Percentiles rank a stretch among this genome's conserved stretches.
These are phyloP conservation scores for Epinotia ramella DNA, from an alignment of 2,888 invertebrate species.

Conservation along the genomic window DNA sequence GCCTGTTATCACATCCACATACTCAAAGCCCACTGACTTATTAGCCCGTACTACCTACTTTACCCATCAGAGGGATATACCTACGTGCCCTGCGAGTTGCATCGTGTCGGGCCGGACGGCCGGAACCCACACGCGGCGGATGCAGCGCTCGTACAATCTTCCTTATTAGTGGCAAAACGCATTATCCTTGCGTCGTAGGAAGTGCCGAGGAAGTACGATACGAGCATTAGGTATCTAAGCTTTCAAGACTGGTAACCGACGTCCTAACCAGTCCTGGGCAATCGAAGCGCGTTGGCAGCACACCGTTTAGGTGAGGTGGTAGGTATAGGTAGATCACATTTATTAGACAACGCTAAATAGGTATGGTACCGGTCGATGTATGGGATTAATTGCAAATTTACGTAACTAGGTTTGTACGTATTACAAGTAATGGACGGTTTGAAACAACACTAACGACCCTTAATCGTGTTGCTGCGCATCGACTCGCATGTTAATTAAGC, in stretches of 20 bases:
- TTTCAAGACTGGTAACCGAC: constrained; percentile 12
- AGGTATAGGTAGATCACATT: background rate
- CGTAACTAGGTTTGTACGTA: background rate
- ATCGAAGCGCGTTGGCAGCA: background rate
- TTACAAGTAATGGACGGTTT: background rate
- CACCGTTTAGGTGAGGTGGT: background rate
- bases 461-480: background rate
- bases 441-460: background rate
- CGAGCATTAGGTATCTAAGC: constrained; percentile 14
- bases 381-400: no score
- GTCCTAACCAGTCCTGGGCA: background rate
- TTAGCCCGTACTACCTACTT: background rate
- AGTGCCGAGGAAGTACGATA: constrained; percentile 53
- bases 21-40: background rate
- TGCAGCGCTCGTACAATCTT: constrained; percentile 51
- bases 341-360: background rate
- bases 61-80: background rate
- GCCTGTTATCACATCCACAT: constrained; percentile 10
- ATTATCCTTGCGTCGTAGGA: constrained; percentile 55
- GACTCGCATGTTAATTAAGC: background rate
- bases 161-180: constrained; percentile 62
- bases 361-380: background rate
- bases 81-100: background rate
- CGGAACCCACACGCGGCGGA: constrained; percentile 57
- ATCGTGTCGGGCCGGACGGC: constrained; percentile 29